Percentiles rank a stretch among this genome's conserved stretches.
Conservation (phyloP, 2,113 vertebrate genomes). For the Neopipo cinnamomea region DNA sequence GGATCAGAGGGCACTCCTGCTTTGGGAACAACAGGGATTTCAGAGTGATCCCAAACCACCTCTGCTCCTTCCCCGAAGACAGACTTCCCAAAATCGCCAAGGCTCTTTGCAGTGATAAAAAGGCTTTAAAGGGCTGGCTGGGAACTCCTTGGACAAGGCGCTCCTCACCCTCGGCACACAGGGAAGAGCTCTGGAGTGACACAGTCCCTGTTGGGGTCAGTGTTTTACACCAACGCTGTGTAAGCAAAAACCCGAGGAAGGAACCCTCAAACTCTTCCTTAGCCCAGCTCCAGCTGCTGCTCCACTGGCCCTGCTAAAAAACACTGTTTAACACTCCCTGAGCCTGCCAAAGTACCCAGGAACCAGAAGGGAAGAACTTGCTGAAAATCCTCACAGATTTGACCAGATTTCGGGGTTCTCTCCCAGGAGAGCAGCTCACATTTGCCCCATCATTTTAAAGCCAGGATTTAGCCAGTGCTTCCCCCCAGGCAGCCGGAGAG, state of each 20-base stretch:
- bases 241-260: background rate
- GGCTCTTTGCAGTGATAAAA: background rate
- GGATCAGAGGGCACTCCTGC: background rate
- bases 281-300: background rate
- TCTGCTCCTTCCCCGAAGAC: background rate
- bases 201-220: fast-evolving
- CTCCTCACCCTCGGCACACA: too few relatives aligned
- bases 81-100: background rate
- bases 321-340: background rate
- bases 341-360: background rate
- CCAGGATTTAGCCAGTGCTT: too few relatives aligned
- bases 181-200: background rate
- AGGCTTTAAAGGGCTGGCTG: background rate
- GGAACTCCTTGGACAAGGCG: background rate
- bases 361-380: fast-evolving
- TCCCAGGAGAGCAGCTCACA: fast-evolving
- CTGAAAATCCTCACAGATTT: fast-evolving
- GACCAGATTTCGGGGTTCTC: fast-evolving
- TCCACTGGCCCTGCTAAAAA: background rate
- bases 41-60: background rate
- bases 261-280: background rate
- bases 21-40: background rate
- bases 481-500: background rate
- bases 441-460: background rate
- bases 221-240: background rate